phyloP scores from a whole-genome alignment of 2,113 vertebrate genomes.

The Zosterops hypoxanthus region DNA sequence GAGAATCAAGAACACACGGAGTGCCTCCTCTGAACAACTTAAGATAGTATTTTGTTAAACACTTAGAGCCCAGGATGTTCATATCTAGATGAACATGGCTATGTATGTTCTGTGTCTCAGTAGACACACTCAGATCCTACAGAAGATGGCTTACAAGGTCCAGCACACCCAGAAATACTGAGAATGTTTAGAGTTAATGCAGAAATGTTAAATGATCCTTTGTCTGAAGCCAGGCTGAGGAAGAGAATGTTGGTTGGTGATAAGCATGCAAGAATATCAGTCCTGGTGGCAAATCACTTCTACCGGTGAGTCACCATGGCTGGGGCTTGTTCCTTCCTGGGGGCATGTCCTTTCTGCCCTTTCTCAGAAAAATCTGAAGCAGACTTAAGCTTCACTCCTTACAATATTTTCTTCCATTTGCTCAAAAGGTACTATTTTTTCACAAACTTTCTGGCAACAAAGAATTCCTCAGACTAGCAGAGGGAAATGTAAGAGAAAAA shows the following conservation, averaged over 20 bases:
- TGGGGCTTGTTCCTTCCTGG: constrained; percentile 40
- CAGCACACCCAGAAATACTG: background rate
- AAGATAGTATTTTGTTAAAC: background rate
- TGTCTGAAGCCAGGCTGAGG: constrained; percentile 32
- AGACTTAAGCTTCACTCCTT: background rate
- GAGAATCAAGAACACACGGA: background rate
- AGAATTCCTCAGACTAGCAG: background rate
- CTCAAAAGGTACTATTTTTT: constrained; percentile 9
- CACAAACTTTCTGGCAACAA: constrained; percentile 8
- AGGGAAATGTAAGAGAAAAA: constrained; percentile 35
- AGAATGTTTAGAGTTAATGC: background rate
- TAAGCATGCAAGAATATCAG: constrained; percentile 29
- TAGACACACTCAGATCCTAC: background rate
- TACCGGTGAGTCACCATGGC: background rate
- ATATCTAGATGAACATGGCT: background rate
- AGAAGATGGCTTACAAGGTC: background rate
- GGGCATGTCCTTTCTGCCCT: constrained; percentile 6
- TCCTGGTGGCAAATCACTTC: background rate
- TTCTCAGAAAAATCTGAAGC: background rate
- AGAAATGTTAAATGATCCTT: background rate
- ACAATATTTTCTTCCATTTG: constrained; percentile 3
- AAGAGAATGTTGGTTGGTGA: constrained; percentile 39
- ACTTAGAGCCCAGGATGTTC: background rate
- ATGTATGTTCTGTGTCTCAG: background rate
- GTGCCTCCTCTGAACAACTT: background rate